phyloP scores from a whole-genome alignment of 2,113 vertebrate species.

The Saguinus midas region DNA sequence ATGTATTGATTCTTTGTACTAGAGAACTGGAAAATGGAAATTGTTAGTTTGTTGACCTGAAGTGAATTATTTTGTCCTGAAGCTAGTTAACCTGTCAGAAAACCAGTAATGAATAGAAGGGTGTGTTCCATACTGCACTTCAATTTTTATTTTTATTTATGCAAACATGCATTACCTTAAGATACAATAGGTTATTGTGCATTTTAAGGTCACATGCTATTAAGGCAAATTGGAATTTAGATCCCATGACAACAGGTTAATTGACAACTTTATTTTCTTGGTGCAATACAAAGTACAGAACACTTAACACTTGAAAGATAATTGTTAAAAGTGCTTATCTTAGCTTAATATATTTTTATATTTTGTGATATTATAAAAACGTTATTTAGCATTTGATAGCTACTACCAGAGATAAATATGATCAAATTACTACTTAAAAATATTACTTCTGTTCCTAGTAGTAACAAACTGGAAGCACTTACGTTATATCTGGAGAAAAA shows the following conservation, averaged over 20 bases:
- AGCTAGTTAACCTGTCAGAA: background rate
- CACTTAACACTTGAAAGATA: background rate
- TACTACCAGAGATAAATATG: background rate
- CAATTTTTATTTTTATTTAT: conserved; percentile 44
- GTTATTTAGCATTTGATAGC: background rate
- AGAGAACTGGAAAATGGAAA: conserved; percentile 41
- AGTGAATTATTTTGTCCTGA: conserved; percentile 59
- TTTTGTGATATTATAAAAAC: background rate
- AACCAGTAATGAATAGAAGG: conserved; percentile 28
- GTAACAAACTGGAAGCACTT: conserved; percentile 4
- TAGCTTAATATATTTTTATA: background rate
- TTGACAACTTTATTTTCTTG: background rate
- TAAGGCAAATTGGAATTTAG: background rate
- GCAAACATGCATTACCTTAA: background rate
- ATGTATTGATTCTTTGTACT: conserved; percentile 19
- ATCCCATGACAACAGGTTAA: background rate
- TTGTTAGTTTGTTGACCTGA: conserved; percentile 41
- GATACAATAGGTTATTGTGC: background rate
- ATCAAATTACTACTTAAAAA: background rate
- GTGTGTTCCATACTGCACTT: background rate
- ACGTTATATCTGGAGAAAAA: background rate
- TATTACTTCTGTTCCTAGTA: background rate
- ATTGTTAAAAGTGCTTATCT: background rate
- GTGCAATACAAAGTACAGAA: background rate
- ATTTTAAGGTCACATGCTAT: background rate